Base-by-base conservation (phyloP, 2,888 invertebrate genomes). In the Cryptocephalus moraei region DNA sequence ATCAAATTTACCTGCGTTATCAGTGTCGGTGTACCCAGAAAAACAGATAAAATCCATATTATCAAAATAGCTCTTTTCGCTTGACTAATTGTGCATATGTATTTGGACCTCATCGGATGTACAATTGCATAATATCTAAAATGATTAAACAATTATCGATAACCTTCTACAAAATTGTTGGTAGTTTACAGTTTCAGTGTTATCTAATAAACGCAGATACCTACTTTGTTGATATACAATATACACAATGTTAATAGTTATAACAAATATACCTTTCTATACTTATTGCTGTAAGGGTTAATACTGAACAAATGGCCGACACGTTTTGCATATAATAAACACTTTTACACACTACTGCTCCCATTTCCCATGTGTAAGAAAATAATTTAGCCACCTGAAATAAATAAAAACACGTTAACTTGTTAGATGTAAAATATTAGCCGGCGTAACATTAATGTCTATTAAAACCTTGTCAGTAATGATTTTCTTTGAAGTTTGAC, bases 261-360 rank as follows among this genome's bases (percentile, higher is more conserved):
- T 9, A 9, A 39, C 4, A 32, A 32, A 48, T 68, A 70, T 69
- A 83, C 83, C 84, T 78, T 69, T 84, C 84, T 44, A 84, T 73
- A 57, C 82, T 83, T 75, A 85, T 84, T 41, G 80, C 79, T 1
- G 84, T 84, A 49, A 85, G 73, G 0, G 84, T 85, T 53, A 84
- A 73, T 32, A 84, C 82, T 1, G 83, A 84, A 62, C 84, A 84
- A 52, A 84, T 79, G 53, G 81, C 80, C 1, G 82, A 82, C 38
- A 84, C 79, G 55, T 78, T 81, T 69, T 84, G 84, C 68, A 84
- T 75, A 69, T 84, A 85, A 66, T 83, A 79, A 9, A 83, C 79
- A 46, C 74, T 70, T 68, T 82, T 83, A 68, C 84, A 85, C 49
- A 82, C 67, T 61, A 81, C 75, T 51, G 71, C 66, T 1, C 84